These are phyloP conservation scores for Tenualosa thibaudeaui DNA, from an alignment of 2,797 vertebrate genomes.

Conservation along the genomic window DNA sequence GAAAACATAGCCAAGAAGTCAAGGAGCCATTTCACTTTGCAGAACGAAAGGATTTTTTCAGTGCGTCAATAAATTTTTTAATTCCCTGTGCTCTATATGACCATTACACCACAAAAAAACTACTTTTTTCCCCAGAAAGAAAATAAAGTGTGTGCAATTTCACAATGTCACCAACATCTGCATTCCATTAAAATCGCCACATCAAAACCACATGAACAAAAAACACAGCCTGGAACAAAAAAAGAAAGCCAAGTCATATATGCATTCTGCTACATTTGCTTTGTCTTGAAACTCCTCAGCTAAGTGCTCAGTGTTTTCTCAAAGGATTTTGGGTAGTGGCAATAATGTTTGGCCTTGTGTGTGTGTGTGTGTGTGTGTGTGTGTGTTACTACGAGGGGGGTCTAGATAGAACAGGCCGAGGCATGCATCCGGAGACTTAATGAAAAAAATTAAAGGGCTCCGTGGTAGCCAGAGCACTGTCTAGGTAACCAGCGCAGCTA, in stretches of 20 bases:
- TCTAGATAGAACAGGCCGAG: background rate
- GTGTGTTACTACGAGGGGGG: background rate
- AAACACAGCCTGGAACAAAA: background rate
- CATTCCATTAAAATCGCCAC: background rate
- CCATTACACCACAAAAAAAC: background rate
- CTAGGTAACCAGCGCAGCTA: background rate
- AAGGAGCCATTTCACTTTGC: background rate
- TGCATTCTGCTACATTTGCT: background rate
- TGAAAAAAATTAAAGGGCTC: background rate
- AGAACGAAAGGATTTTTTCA: background rate
- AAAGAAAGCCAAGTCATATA: background rate
- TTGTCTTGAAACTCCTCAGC: background rate
- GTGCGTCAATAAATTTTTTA: background rate
- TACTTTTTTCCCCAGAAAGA: too few relatives aligned
- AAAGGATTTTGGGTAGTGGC: background rate
- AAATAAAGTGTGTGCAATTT: background rate
- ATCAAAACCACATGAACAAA: background rate
- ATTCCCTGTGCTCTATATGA: background rate
- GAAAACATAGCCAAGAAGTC: too few relatives aligned
- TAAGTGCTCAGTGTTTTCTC: slow-evolving; percentile 16
- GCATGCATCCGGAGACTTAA: background rate
- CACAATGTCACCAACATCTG: background rate
- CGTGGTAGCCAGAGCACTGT: background rate
- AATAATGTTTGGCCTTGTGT: background rate
- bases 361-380: background rate